Percentiles rank a stretch among this genome's conserved stretches.
Conservation (phyloP, 2,888 invertebrate species). For the Campoplex capitator region DNA sequence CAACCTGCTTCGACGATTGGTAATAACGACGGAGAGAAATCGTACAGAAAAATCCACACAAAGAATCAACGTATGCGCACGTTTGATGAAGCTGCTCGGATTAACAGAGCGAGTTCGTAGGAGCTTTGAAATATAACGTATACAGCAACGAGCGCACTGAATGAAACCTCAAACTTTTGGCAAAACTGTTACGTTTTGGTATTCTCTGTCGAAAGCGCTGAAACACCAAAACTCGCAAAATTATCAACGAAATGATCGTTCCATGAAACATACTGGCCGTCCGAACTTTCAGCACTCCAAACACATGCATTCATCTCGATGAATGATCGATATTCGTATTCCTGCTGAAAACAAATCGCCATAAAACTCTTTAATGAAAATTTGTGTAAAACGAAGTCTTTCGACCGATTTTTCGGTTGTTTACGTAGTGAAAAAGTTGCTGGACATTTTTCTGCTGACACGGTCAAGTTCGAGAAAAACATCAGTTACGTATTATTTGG, state of each 20-base stretch:
- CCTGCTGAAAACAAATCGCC: not conserved
- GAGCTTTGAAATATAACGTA: not conserved
- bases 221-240: too few relatives aligned
- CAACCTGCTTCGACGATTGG: constrained; percentile 19
- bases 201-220: too few relatives aligned
- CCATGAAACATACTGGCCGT: not conserved
- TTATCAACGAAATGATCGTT: too few relatives aligned
- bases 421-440: too few relatives aligned
- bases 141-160: not conserved
- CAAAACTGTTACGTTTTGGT: not conserved
- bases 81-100: constrained; percentile 8
- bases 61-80: not conserved
- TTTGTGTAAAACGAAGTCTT: not conserved
- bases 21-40: constrained; percentile 8
- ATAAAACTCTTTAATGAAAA: not conserved
- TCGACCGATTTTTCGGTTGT: too few relatives aligned
- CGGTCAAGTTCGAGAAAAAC: too few relatives aligned
- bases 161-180: not conserved
- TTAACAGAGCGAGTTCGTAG: not conserved
- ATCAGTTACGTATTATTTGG: too few relatives aligned
- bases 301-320: too few relatives aligned
- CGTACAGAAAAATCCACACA: not conserved
- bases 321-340: not conserved
- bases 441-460: too few relatives aligned
- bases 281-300: not conserved